phyloP scores from a whole-genome alignment of 2,113 vertebrate genomes.

The Meleagris gallopavo region DNA sequence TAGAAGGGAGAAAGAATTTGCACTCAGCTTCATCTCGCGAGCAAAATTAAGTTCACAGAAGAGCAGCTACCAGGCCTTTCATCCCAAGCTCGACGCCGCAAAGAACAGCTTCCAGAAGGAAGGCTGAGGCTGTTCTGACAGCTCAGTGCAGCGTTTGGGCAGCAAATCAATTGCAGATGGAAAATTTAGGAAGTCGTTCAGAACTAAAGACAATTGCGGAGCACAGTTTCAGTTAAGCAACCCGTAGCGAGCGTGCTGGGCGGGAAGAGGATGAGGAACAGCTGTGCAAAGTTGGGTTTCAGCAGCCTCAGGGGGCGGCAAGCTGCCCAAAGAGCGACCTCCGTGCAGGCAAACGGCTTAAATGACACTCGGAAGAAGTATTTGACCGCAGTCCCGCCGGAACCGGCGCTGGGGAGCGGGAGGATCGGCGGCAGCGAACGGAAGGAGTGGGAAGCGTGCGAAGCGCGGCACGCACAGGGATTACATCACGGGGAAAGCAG shows the following conservation, averaged over 20 bases:
- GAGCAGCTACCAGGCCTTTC: neutral
- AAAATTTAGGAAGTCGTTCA: neutral
- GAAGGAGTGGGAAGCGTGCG: neutral
- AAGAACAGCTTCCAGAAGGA: neutral
- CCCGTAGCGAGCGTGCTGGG: neutral
- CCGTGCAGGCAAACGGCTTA: neutral
- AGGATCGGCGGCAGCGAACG: too few species aligned
- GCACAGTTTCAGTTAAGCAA: neutral
- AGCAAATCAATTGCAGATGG: neutral
- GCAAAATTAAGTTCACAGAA: neutral
- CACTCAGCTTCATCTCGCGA: neutral
- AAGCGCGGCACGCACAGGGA: neutral
- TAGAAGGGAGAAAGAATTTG: neutral
- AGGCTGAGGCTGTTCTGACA: neutral
- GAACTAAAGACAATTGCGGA: neutral
- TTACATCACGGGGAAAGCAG: neutral
- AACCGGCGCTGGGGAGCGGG: neutral
- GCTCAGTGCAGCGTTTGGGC: neutral
- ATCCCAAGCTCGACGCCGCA: neutral
- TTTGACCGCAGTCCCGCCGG: neutral
- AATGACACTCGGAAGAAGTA: neutral
- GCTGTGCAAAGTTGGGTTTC: neutral
- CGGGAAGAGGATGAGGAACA: neutral
- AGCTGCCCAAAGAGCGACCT: neutral
- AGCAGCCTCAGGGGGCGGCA: neutral